Conservation (phyloP, 2,113 vertebrate species). For the Tragelaphus buxtoni region DNA sequence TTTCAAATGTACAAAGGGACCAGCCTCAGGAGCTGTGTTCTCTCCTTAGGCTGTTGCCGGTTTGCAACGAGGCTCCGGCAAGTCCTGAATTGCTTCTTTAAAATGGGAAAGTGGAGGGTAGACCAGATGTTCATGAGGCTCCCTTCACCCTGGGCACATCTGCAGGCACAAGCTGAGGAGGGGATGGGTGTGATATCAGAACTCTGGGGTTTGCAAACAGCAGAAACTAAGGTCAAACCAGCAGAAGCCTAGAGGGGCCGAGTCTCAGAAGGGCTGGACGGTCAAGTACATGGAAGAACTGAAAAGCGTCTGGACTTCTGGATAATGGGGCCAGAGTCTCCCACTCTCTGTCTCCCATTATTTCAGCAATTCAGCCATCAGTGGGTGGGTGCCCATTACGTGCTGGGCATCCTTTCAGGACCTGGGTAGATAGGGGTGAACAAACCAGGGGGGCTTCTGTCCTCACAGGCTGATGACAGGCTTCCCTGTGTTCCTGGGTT, state of each 20-base stretch:
- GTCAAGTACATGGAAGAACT: neutral
- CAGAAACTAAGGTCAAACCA: neutral
- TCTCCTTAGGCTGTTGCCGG: neutral
- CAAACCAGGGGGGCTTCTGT: fast-evolving
- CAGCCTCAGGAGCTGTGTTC: neutral
- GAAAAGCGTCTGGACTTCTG: neutral
- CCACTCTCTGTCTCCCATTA: neutral
- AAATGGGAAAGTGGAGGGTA: neutral
- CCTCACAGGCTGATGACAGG: neutral
- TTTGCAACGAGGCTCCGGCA: neutral
- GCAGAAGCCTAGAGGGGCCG: neutral
- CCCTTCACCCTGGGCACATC: neutral
- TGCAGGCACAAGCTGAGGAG: neutral
- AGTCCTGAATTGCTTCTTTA: neutral
- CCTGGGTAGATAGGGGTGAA: neutral
- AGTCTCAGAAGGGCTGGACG: neutral
- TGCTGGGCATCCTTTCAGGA: neutral
- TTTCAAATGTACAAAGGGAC: neutral
- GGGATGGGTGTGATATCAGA: neutral
- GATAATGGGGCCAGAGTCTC: neutral
- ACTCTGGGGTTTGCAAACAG: neutral
- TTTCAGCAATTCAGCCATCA: neutral
- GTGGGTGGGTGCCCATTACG: fast-evolving
- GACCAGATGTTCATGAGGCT: neutral
- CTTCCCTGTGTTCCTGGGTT: neutral